Conservation (phyloP, 2,113 vertebrate species). For the Steatornis caripensis region DNA sequence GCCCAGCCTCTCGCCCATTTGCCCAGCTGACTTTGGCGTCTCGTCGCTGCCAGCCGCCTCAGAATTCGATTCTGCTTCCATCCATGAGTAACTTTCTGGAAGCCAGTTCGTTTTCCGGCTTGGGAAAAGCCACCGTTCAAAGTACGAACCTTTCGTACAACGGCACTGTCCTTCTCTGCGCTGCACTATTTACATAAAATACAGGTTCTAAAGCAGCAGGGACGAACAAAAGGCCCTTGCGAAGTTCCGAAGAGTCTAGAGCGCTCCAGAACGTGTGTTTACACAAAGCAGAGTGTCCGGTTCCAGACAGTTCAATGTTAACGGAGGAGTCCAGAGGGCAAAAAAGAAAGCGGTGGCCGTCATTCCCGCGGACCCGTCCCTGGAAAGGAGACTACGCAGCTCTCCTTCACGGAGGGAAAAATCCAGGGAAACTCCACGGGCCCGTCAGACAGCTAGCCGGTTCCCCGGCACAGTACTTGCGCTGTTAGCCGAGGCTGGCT, state of each 20-base stretch:
- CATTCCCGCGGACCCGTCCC: not conserved
- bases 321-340: no score
- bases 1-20: rapidly evolving
- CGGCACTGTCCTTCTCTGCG: not conserved
- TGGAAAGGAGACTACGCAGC: not conserved
- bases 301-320: not conserved
- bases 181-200: not conserved
- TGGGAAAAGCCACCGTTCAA: not conserved
- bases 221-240: not conserved
- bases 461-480: not conserved
- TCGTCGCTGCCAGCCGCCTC: rapidly evolving
- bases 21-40: not conserved
- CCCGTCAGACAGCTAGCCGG: not conserved
- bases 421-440: not conserved
- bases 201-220: not conserved
- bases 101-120: not conserved
- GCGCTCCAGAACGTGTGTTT: not conserved
- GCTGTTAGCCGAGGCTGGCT: no score
- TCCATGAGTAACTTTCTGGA: not conserved
- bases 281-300: not conserved
- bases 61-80: not conserved
- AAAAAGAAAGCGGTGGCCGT: no score
- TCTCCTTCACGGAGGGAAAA: not conserved
- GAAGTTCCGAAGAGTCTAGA: not conserved
- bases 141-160: not conserved